Percentiles rank a stretch among this genome's conserved stretches.
Evolutionary conservation across 2,888 invertebrate genomes (phyloP).

Genomic region (Bedellia somnulentella): DNA sequence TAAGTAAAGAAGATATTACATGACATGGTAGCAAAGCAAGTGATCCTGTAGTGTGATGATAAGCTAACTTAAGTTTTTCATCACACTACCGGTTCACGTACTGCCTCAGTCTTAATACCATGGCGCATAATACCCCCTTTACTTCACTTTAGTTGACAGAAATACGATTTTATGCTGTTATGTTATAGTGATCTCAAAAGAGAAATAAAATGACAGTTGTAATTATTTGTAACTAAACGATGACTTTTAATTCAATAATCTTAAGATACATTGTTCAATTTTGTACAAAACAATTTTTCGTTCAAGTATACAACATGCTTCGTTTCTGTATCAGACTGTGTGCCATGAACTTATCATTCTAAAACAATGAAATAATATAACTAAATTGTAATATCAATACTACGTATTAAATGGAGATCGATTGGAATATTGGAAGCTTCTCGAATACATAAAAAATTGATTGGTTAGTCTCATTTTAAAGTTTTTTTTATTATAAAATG

Average conservation of each 20-base stretch:
- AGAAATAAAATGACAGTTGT: slow-evolving; percentile 29
- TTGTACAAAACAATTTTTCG: slow-evolving; percentile 50
- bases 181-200: not conserved
- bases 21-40: too few relatives aligned
- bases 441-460: too few relatives aligned
- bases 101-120: not conserved
- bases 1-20: too few relatives aligned
- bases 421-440: slow-evolving; percentile 8
- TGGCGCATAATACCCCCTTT: not conserved
- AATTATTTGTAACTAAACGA: slow-evolving; percentile 49
- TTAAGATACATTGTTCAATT: slow-evolving; percentile 43
- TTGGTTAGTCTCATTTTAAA: too few relatives aligned
- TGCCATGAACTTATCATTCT: not conserved
- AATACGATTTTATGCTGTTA: not conserved
- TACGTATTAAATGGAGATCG: slow-evolving; percentile 52
- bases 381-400: slow-evolving; percentile 33
- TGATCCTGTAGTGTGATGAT: too few relatives aligned
- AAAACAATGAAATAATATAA: slow-evolving; percentile 7
- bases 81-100: not conserved
- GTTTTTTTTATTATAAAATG: too few relatives aligned
- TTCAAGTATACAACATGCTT: slow-evolving; percentile 33
- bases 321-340: slow-evolving; percentile 4
- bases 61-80: too few relatives aligned
- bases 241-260: slow-evolving; percentile 56
- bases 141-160: not conserved